A percentile compares a stretch with the other conserved stretches of the same genome.
Evolutionary conservation across 2,888 invertebrate species (phyloP).

Genomic region (Caenorhabditis becei): DNA sequence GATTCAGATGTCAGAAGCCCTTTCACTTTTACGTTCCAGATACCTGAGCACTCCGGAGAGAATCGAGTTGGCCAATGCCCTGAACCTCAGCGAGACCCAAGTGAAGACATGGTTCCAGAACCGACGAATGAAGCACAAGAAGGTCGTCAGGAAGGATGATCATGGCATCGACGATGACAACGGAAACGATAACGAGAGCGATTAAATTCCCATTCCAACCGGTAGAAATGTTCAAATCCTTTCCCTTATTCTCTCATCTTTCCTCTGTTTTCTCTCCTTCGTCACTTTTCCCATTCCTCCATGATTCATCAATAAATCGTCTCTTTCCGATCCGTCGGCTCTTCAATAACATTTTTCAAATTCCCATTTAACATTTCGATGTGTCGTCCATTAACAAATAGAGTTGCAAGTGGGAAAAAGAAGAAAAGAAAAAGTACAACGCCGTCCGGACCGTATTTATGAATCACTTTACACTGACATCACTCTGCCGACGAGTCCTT

Average conservation of each 20-base stretch:
- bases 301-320: neutral
- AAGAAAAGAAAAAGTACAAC: too few relatives aligned
- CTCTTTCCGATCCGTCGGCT: too few relatives aligned
- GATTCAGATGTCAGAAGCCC: neutral
- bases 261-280: neutral
- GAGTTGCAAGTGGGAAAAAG: too few relatives aligned
- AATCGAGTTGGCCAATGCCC: slow-evolving; percentile 76
- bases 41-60: slow-evolving; percentile 80
- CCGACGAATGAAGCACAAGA: slow-evolving; percentile 96
- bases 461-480: too few relatives aligned
- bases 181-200: slow-evolving; percentile 57
- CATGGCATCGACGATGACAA: slow-evolving; percentile 51
- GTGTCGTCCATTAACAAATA: too few relatives aligned
- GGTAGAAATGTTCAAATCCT: neutral
- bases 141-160: slow-evolving; percentile 85
- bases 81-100: slow-evolving; percentile 85
- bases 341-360: too few relatives aligned
- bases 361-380: too few relatives aligned
- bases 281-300: neutral
- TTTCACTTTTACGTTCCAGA: slow-evolving; percentile 35
- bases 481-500: neutral
- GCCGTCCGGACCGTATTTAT: too few relatives aligned
- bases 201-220: slow-evolving; percentile 14
- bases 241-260: neutral
- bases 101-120: slow-evolving; percentile 94